Evolutionary conservation across 2,113 vertebrate genomes (phyloP), one percentile per base, ranked within the genome.

Genomic region (Phylloscopus trochiloides): DNA sequence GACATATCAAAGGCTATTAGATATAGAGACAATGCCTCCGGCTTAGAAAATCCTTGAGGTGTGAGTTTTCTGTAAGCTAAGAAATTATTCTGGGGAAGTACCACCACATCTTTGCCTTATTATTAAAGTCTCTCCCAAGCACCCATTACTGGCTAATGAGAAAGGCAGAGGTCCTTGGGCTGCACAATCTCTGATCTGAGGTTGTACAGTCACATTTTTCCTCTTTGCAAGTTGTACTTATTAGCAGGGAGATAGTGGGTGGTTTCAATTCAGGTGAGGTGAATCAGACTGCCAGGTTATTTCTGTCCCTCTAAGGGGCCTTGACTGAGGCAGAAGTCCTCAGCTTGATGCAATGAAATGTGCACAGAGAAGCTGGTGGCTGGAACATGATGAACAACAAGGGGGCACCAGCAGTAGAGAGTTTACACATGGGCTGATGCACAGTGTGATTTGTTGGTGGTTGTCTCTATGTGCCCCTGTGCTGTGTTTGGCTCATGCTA

Each of bases 11-110:
- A 52, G 7, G 19, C 31, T 73, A 31, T 42, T 70, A 79, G 21
- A 45, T 66, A 54, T 24, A 80, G 91, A 95, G 25, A 80, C 14
- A 89, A 88, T 77, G 45, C 32, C n/a, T 66, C 63, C 62, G 32
- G 4, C 20, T 80, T 86, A 84, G n/a, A 29, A 88, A 96, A 57
- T 70, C 32, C 45, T 89, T 70, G 36, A 76, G 15, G 7, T 73
- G 20, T 61, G 42, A 65, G n/a, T 34, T 47, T 92, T 92, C 63
- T 83, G 21, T 85, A 84, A 73, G 17, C 22, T 62, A 57, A 61
- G 47, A 71, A 92, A 88, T 50, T 62, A 54, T 88, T 61, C 54
- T 77, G 50, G 17, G 22, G 29, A 82, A 59, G 21, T 42, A 82
- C 8, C 48, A 82, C 25, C 31, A 68, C 11, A 40, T 28, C 21